phyloP scores from a whole-genome alignment of 2,113 vertebrate species.

The Pollimyrus isidori region DNA sequence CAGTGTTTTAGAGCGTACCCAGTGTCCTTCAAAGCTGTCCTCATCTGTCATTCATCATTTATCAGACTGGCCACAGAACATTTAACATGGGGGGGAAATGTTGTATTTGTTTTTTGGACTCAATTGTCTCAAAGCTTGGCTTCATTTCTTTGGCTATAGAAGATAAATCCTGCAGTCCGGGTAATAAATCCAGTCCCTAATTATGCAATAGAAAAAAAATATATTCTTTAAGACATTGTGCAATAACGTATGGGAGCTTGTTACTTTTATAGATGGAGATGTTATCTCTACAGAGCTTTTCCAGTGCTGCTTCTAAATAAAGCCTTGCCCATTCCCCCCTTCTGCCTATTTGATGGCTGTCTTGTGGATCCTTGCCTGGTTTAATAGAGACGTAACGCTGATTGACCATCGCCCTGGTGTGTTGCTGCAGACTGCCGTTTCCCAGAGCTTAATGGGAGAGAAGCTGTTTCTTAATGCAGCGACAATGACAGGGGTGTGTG shows the following conservation, averaged over 20 bases:
- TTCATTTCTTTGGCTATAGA: neutral
- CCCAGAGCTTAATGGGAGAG: constrained; percentile 21
- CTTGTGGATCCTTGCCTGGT: constrained; percentile 19
- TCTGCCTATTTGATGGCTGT: neutral
- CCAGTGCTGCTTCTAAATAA: neutral
- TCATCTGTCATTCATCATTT: neutral
- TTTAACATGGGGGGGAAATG: neutral
- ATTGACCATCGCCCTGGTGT: neutral
- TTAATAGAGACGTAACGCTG: neutral
- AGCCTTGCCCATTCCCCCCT: neutral
- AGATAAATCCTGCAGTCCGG: neutral
- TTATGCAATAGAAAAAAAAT: neutral
- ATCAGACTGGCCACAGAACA: neutral
- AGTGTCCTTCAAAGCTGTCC: neutral
- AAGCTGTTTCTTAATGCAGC: constrained; percentile 28
- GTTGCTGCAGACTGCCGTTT: neutral
- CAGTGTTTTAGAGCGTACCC: neutral
- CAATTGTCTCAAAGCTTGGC: neutral
- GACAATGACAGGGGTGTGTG: constrained; percentile 29
- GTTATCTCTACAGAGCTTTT: neutral
- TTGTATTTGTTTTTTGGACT: neutral
- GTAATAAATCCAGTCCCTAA: neutral
- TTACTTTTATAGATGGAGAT: neutral
- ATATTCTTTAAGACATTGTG: neutral
- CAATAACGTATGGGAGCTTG: neutral